These are phyloP conservation scores for Cygnus buccinator DNA, from an alignment of 2,113 vertebrate genomes.

Conservation along the genomic window DNA sequence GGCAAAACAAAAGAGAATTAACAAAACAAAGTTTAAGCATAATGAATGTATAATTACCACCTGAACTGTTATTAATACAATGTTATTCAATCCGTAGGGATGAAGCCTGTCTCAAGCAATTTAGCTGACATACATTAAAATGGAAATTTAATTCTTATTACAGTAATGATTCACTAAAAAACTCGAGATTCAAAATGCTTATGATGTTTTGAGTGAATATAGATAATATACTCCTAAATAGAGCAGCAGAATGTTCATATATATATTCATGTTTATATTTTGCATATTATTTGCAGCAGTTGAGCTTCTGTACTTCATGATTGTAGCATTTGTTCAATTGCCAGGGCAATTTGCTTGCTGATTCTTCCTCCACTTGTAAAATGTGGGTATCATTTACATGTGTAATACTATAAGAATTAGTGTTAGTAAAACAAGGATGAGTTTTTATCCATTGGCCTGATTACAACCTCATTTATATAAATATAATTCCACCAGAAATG, in stretches of 20 bases:
- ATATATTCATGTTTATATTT: neutral
- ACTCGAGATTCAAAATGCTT: slow-evolving; percentile 22
- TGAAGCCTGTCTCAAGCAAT: neutral
- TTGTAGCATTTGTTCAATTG: neutral
- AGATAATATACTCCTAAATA: neutral
- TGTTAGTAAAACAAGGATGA: neutral
- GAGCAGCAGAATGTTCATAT: neutral
- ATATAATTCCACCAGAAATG: neutral
- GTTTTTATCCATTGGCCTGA: neutral
- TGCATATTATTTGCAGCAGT: neutral
- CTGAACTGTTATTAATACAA: neutral
- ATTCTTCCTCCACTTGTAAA: neutral
- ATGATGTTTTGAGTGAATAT: neutral
- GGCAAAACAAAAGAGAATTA: neutral
- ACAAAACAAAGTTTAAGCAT: neutral
- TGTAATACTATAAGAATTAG: neutral
- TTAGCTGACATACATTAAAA: slow-evolving; percentile 1
- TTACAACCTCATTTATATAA: neutral
- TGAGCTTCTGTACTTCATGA: neutral
- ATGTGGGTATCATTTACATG: neutral
- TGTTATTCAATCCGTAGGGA: neutral
- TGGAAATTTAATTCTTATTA: neutral
- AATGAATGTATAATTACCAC: neutral
- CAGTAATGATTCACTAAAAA: neutral
- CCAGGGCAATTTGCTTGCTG: neutral